Conservation (phyloP, 2,888 invertebrate species). For the Plebejus anna region DNA sequence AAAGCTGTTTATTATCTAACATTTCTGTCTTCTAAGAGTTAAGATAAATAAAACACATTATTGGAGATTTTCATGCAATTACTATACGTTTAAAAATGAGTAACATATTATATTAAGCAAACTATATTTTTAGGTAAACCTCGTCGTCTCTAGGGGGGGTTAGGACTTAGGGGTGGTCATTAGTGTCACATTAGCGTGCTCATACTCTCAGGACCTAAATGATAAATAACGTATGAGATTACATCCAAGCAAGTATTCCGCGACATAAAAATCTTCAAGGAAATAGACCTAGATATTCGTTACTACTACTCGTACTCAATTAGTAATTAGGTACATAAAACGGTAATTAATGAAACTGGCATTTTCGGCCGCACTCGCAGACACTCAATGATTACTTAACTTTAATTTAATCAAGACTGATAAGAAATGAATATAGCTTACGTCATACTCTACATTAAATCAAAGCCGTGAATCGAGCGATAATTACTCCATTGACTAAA, state of each 20-base stretch:
- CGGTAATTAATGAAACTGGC: not conserved
- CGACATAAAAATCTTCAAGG: not conserved
- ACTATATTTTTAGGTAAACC: not conserved
- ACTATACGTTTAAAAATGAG: not conserved
- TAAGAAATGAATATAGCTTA: not conserved
- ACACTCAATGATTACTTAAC: not conserved
- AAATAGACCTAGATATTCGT: not conserved
- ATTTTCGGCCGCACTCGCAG: no score
- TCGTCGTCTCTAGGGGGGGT: not conserved
- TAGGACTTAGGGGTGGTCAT: not conserved
- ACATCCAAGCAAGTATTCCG: not conserved
- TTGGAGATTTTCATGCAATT: not conserved
- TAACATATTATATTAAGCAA: not conserved
- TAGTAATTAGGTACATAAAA: not conserved
- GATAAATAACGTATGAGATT: conserved; percentile 8
- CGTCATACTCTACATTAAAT: not conserved
- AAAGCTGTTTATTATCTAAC: not conserved
- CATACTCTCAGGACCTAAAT: not conserved
- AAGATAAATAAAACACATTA: not conserved
- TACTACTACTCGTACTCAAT: not conserved
- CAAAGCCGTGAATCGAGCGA: not conserved
- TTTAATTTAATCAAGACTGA: not conserved
- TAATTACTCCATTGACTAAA: no score
- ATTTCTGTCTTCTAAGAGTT: no score
- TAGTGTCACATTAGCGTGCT: not conserved